phyloP scores from a whole-genome alignment of 2,888 invertebrate species.

The Tiliacea citrago region DNA sequence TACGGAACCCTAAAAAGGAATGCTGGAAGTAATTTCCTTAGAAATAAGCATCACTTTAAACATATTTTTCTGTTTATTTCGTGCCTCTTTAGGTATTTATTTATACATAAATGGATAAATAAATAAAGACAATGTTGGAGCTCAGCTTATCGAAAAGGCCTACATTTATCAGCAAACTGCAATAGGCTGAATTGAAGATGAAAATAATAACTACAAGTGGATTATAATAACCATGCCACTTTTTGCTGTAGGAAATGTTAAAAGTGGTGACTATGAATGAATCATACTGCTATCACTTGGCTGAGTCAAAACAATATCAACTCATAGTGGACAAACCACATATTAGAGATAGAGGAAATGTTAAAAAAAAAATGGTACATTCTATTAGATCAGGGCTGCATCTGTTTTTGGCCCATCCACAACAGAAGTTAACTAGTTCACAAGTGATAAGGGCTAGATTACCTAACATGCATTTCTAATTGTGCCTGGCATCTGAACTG shows the following conservation, averaged over 20 bases:
- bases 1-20: too few species aligned
- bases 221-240: neutral
- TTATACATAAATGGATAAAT: too few species aligned
- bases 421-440: neutral
- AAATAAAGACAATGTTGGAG: neutral
- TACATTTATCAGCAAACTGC: neutral
- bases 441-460: conserved; percentile 21
- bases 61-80: too few species aligned
- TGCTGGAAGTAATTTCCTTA: too few species aligned
- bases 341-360: neutral
- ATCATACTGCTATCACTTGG: neutral
- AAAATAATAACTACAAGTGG: neutral
- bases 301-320: too few species aligned
- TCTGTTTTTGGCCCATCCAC: neutral
- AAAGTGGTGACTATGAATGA: neutral
- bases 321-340: neutral
- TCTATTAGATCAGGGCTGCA: neutral
- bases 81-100: too few species aligned
- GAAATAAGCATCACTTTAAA: too few species aligned
- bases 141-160: neutral
- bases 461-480: conserved; percentile 91
- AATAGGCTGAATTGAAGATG: neutral
- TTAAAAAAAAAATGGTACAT: neutral
- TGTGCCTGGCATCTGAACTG: conserved; percentile 92
- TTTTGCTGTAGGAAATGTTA: neutral